These are phyloP conservation scores for Hypomecis punctinalis DNA, from an alignment of 2,888 invertebrate species.

Conservation along the genomic window DNA sequence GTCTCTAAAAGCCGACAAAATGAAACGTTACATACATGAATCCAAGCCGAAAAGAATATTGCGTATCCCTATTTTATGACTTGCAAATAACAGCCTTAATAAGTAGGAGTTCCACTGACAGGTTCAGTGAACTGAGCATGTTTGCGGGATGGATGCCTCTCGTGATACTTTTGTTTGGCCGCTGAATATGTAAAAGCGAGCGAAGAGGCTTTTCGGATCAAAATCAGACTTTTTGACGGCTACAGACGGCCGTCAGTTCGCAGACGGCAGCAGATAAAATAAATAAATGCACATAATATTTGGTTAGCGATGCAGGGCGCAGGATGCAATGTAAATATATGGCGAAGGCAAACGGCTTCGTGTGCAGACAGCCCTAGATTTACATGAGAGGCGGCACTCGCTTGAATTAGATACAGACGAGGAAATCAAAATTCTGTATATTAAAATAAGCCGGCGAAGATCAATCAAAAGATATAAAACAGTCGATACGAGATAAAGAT, in stretches of 20 bases:
- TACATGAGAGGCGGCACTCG: slow-evolving; percentile 71
- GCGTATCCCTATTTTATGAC: slow-evolving; percentile 49
- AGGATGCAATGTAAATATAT: slow-evolving; percentile 62
- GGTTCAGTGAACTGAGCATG: slow-evolving; percentile 63
- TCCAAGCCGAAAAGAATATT: slow-evolving; percentile 32
- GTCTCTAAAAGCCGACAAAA: slow-evolving; percentile 33
- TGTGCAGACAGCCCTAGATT: slow-evolving; percentile 58
- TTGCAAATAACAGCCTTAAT: slow-evolving; percentile 73
- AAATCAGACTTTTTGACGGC: slow-evolving; percentile 55
- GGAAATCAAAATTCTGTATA: slow-evolving; percentile 40
- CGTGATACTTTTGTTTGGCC: slow-evolving; percentile 53
- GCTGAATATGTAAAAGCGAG: slow-evolving; percentile 64
- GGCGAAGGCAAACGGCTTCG: slow-evolving; percentile 48
- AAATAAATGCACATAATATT: slow-evolving; percentile 82
- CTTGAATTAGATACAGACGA: slow-evolving; percentile 59
- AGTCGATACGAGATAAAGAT: slow-evolving; percentile 39
- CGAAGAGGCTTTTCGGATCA: slow-evolving; percentile 51
- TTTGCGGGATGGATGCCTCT: slow-evolving; percentile 46
- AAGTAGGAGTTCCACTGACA: slow-evolving; percentile 72
- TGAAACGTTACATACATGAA: slow-evolving; percentile 18
- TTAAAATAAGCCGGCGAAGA: slow-evolving; percentile 48
- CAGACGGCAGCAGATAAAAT: slow-evolving; percentile 61
- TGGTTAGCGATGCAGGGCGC: slow-evolving; percentile 69
- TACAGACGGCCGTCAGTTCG: slow-evolving; percentile 53
- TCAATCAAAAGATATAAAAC: slow-evolving; percentile 53